A percentile compares a stretch with the other conserved stretches of the same genome.
Evolutionary conservation across 2,797 vertebrate genomes (phyloP).

Genomic region (Lates japonicus): DNA sequence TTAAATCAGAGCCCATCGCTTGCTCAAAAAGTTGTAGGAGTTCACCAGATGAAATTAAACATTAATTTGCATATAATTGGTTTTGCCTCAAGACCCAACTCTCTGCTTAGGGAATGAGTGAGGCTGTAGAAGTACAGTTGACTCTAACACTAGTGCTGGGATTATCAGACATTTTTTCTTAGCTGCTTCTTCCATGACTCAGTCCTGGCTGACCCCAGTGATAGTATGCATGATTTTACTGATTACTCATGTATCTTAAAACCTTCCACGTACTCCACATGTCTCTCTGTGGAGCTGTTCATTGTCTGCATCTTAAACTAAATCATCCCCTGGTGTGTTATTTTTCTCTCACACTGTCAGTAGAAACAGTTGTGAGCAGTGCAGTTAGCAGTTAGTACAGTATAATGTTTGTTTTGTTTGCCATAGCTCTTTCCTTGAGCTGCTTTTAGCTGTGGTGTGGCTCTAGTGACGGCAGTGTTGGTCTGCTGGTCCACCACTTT

Average conservation of each 20-base stretch:
- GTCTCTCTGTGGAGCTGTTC: not conserved
- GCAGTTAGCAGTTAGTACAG: not conserved
- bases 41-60: constrained; percentile 17
- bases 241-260: not conserved
- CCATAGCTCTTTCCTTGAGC: not conserved
- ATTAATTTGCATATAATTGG: constrained; percentile 34
- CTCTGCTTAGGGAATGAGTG: constrained; percentile 5
- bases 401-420: not conserved
- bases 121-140: not conserved
- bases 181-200: not conserved
- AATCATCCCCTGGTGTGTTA: not conserved
- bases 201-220: not conserved
- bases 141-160: constrained; percentile 5
- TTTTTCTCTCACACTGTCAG: not conserved
- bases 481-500: not conserved
- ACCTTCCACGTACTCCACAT: not conserved
- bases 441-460: not conserved
- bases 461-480: not conserved
- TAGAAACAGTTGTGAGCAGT: not conserved
- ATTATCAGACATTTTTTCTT: not conserved
- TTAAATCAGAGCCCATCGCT: not conserved
- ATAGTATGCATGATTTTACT: not conserved
- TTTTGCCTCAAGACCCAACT: constrained; percentile 20
- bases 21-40: constrained; percentile 28
- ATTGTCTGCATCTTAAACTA: not conserved